phyloP scores from a whole-genome alignment of 2,888 invertebrate genomes.

The Chelonus formosanus region DNA sequence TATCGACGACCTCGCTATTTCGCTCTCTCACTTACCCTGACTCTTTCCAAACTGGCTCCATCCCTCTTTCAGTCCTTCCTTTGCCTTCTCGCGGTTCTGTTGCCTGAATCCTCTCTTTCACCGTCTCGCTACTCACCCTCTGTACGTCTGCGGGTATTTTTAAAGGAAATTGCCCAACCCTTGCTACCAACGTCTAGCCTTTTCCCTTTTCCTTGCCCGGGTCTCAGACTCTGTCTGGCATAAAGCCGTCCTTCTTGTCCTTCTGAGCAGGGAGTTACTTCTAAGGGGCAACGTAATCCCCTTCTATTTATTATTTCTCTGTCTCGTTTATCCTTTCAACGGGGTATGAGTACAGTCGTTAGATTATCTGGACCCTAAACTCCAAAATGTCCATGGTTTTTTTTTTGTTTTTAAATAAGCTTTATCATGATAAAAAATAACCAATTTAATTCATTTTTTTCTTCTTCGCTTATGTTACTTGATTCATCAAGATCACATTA shows the following conservation, averaged over 20 bases:
- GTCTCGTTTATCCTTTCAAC: conserved; percentile 11
- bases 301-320: conserved; percentile 36
- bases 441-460: too few species aligned
- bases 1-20: conserved; percentile 59
- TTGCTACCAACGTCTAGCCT: conserved; percentile 4
- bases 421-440: too few species aligned
- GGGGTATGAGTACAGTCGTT: too few species aligned
- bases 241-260: conserved; percentile 17
- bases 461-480: too few species aligned
- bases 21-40: conserved; percentile 22
- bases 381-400: too few species aligned
- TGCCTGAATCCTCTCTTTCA: conserved; percentile 33
- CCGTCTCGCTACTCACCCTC: conserved; percentile 21
- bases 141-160: conserved; percentile 50
- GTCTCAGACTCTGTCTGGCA: conserved; percentile 21
- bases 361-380: too few species aligned
- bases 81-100: conserved; percentile 31
- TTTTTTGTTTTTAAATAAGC: too few species aligned
- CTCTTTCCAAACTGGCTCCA: background rate
- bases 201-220: conserved; percentile 23
- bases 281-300: conserved; percentile 35
- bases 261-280: conserved; percentile 16
- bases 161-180: conserved; percentile 50
- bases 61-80: conserved; percentile 8
- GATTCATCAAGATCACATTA: too few species aligned